These are phyloP conservation scores for Aratinga solstitialis DNA, from an alignment of 2,797 vertebrate species.

Conservation along the genomic window DNA sequence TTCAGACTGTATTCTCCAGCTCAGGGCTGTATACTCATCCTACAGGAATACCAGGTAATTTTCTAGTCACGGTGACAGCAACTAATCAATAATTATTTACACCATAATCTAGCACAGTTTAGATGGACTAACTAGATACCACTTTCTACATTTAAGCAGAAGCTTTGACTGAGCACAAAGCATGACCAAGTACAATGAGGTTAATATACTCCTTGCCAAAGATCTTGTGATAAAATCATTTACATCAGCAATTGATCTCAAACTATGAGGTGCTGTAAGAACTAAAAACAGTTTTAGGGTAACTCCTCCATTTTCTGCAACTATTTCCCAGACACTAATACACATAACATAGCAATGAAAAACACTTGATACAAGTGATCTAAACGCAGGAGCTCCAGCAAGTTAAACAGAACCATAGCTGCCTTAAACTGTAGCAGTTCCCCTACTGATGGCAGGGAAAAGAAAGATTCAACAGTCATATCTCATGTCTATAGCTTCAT, in stretches of 20 bases:
- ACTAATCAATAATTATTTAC: slow-evolving; percentile 33
- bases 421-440: slow-evolving; percentile 88
- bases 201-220: slow-evolving; percentile 86
- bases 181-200: slow-evolving; percentile 87
- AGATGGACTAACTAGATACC: slow-evolving; percentile 74
- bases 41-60: slow-evolving; percentile 34
- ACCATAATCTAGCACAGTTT: slow-evolving; percentile 48
- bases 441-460: slow-evolving; percentile 77
- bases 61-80: slow-evolving; percentile 36
- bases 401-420: slow-evolving; percentile 91
- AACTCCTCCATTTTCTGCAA: slow-evolving; percentile 85
- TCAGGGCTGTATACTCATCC: slow-evolving; percentile 15
- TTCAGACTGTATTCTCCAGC: slow-evolving; percentile 36
- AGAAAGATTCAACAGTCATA: slow-evolving; percentile 92
- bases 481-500: slow-evolving; percentile 97
- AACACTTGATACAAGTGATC: slow-evolving; percentile 91
- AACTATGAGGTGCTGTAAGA: slow-evolving; percentile 83
- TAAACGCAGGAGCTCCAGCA: slow-evolving; percentile 88
- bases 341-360: slow-evolving; percentile 88
- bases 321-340: slow-evolving; percentile 86
- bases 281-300: slow-evolving; percentile 84
- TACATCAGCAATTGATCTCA: slow-evolving; percentile 85
- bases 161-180: slow-evolving; percentile 87
- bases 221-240: slow-evolving; percentile 88
- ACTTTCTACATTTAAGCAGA: slow-evolving; percentile 71